Evolutionary conservation across 2,113 vertebrate genomes (phyloP).

Genomic region (Mesocricetus auratus): DNA sequence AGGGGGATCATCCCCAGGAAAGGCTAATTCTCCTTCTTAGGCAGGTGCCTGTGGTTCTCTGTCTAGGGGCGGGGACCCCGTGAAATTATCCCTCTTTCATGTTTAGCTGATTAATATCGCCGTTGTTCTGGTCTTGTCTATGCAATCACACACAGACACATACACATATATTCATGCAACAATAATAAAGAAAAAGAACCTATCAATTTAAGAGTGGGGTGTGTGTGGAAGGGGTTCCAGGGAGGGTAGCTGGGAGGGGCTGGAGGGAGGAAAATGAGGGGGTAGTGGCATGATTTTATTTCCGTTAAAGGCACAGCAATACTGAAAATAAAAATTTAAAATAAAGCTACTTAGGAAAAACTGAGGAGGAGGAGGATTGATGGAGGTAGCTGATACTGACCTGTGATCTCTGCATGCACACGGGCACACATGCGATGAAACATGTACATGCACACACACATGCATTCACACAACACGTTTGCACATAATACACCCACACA

Average conservation of each 20-base stretch:
- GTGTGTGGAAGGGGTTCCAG: neutral
- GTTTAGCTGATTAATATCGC: neutral
- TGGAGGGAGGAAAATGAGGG: neutral
- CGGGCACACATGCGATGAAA: too few relatives aligned
- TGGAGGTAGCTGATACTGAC: neutral
- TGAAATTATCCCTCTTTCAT: neutral
- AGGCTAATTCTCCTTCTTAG: neutral
- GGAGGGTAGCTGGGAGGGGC: neutral
- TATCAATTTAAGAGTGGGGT: neutral
- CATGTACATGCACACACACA: neutral
- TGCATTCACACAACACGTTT: neutral
- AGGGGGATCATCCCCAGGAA: too few relatives aligned
- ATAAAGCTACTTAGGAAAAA: neutral
- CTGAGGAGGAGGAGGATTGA: neutral
- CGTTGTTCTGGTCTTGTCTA: neutral
- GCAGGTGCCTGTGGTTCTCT: neutral
- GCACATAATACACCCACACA: neutral
- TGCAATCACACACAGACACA: neutral
- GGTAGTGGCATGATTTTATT: neutral
- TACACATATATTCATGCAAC: neutral
- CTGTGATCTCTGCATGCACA: too few relatives aligned
- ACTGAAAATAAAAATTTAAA: neutral
- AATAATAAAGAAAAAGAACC: neutral
- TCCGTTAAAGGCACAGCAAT: neutral
- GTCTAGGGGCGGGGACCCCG: fast-evolving